Conservation (phyloP, 2,113 vertebrate genomes). For the Parus major region DNA sequence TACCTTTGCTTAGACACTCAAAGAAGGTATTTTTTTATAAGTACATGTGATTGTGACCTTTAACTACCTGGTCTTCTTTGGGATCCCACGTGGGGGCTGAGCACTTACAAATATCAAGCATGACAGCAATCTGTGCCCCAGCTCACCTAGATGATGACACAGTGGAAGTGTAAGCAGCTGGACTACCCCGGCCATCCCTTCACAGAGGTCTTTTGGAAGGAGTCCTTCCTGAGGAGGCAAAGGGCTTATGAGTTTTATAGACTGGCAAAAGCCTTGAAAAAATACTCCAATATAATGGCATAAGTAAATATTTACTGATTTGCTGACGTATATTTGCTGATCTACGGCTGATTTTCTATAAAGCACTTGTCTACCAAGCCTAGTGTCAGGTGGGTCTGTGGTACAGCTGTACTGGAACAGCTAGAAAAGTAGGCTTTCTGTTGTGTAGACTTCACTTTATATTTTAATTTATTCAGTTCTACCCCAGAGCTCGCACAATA, state of each 20-base stretch:
- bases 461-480: conserved; percentile 11
- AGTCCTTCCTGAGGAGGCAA: neutral
- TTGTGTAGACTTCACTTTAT: neutral
- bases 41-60: neutral
- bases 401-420: neutral
- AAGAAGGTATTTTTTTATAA: neutral
- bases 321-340: neutral
- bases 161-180: neutral
- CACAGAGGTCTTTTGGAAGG: accelerated
- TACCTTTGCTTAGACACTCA: neutral
- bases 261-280: neutral
- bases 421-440: neutral
- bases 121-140: neutral
- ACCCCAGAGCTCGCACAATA: neutral
- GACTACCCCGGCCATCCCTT: neutral
- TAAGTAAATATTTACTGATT: neutral
- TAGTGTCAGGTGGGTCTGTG: neutral
- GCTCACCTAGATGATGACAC: neutral
- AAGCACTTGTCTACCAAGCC: neutral
- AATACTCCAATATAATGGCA: neutral
- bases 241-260: neutral
- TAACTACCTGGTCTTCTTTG: neutral
- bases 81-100: neutral
- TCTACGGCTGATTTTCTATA: neutral
- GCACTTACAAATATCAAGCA: neutral